Evolutionary conservation across 2,888 invertebrate genomes (phyloP).

Genomic region (Hemaris fuciformis): DNA sequence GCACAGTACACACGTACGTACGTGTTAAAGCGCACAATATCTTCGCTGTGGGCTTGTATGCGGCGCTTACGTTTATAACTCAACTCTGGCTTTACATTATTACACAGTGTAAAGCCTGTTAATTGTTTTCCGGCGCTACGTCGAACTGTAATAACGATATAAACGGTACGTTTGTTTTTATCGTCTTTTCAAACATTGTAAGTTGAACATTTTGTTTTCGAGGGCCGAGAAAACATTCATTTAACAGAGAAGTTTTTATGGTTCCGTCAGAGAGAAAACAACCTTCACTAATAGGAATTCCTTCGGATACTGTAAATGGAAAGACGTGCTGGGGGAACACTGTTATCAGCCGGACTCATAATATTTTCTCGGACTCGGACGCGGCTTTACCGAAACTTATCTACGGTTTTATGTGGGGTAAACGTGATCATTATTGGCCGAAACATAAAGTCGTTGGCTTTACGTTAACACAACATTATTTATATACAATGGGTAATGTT

Average conservation of each 20-base stretch:
- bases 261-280: conserved; percentile 69
- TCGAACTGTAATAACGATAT: conserved; percentile 53
- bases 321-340: conserved; percentile 67
- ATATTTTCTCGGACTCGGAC: conserved; percentile 62
- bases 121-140: conserved; percentile 50
- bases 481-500: background rate
- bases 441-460: background rate
- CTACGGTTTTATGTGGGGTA: conserved; percentile 45
- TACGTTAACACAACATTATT: conserved; percentile 2
- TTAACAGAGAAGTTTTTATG: conserved; percentile 70
- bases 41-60: background rate
- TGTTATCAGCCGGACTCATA: conserved; percentile 63
- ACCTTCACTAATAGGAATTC: conserved; percentile 75
- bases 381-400: conserved; percentile 53
- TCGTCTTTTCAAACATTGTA: conserved; percentile 60
- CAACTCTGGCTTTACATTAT: conserved; percentile 27
- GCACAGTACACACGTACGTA: background rate
- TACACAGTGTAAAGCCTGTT: conserved; percentile 36
- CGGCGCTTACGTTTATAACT: conserved; percentile 4
- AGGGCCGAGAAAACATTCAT: conserved; percentile 64
- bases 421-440: conserved; percentile 36
- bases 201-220: conserved; percentile 60
- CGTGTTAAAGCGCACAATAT: background rate
- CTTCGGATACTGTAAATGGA: conserved; percentile 72
- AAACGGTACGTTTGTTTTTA: conserved; percentile 58